Percentiles rank a stretch among this genome's conserved stretches.
Conservation (phyloP, 2,113 vertebrate genomes). For the Xiphophorus maculatus region DNA sequence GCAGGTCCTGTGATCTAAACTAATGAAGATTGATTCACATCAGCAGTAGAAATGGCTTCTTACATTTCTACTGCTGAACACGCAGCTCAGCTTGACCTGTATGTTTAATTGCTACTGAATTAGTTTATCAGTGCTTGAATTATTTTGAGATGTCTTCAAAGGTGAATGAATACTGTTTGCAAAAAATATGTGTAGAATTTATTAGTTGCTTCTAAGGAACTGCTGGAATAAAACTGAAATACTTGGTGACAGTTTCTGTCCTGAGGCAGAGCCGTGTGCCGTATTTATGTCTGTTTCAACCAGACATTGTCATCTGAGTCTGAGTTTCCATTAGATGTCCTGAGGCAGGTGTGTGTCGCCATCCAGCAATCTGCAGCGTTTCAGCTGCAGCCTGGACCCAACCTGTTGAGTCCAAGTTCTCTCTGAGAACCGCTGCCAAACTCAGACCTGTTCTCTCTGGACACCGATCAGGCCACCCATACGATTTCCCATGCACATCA, state of each 20-base stretch:
- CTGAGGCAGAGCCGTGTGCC: not conserved
- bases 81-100: not conserved
- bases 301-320: not conserved
- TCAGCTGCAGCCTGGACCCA: slow-evolving; percentile 18
- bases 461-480: not conserved
- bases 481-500: not conserved
- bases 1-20: too few species aligned
- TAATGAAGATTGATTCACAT: too few species aligned
- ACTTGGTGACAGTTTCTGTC: not conserved
- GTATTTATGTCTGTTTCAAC: not conserved
- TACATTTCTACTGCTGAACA: too few species aligned
- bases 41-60: too few species aligned
- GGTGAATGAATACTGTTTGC: too few species aligned
- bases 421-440: slow-evolving; percentile 31
- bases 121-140: too few species aligned
- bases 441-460: slow-evolving; percentile 30
- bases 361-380: slow-evolving; percentile 12
- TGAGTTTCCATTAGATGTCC: slow-evolving; percentile 10
- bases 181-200: too few species aligned
- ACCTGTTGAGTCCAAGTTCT: slow-evolving; percentile 32
- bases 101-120: too few species aligned
- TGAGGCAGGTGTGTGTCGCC: slow-evolving; percentile 24
- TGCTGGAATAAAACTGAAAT: not conserved
- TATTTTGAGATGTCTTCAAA: too few species aligned
- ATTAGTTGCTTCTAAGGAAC: not conserved